Conservation (phyloP, 2,888 invertebrate genomes). For the Cantharis lateralis region DNA sequence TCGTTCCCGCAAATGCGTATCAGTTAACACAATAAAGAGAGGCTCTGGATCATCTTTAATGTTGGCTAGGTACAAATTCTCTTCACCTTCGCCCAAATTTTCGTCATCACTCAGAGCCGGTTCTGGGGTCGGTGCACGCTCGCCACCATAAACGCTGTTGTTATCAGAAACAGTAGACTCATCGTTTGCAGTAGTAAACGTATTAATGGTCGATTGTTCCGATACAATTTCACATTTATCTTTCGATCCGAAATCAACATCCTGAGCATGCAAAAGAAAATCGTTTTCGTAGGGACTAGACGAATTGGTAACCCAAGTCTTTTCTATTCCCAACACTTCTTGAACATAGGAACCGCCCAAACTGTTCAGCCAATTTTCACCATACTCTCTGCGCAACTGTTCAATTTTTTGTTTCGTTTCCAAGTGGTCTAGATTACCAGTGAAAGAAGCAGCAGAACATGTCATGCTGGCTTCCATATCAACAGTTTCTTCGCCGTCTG, state of each 20-base stretch:
- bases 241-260: constrained; percentile 16
- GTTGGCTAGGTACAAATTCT: constrained; percentile 50
- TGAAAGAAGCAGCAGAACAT: constrained; percentile 8
- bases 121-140: constrained; percentile 7
- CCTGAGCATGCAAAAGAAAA: constrained; percentile 34
- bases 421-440: constrained; percentile 57
- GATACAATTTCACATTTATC: constrained; percentile 23
- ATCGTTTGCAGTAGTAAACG: constrained; percentile 22
- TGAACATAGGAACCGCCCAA: constrained; percentile 59
- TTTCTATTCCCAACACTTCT: constrained; percentile 61
- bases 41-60: constrained; percentile 47
- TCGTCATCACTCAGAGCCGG: constrained; percentile 12
- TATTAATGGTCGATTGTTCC: constrained; percentile 21
- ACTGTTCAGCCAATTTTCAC: constrained; percentile 63
- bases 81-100: constrained; percentile 48
- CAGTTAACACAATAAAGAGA: constrained; percentile 52
- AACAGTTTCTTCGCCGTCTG: constrained; percentile 32
- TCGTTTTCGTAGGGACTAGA: constrained; percentile 41
- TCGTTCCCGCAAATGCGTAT: constrained; percentile 50
- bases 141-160: constrained; percentile 21
- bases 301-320: constrained; percentile 36
- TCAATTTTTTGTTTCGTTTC: constrained; percentile 65
- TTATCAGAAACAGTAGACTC: constrained; percentile 20
- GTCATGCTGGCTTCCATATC: constrained; percentile 32
- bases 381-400: constrained; percentile 61